Evolutionary conservation across 2,888 invertebrate species (phyloP), one percentile per base, ranked within the genome.

Genomic region (Leptinotarsa juncta): DNA sequence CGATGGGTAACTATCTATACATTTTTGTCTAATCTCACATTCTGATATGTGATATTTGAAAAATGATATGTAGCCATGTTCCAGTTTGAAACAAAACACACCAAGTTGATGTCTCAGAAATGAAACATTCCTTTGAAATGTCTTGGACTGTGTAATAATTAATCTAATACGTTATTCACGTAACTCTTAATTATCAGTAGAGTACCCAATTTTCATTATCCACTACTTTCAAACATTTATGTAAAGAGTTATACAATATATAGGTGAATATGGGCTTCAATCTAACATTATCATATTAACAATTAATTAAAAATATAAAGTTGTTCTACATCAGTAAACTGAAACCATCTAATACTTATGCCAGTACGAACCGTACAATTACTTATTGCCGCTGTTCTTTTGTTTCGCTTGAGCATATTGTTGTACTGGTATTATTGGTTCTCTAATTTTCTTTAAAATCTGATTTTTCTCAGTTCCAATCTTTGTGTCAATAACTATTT

Each of bases 181-280:
- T 62, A 62, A 62, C n/a, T 32, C 10, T 62, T 62, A 62, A 62
- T 62, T 62, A 62, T 32, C 32, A 5, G 14, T 62, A 98, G 97
- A 42, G 32, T 32, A 62, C 62, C 62, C 7, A 42, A n/a, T 62
- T 62, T 42, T n/a, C 62, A 62, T 32, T 42, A 67, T 32, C n/a
- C 50, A 60, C 48, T 72, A 68, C 69, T 75, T 69, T 69, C 69
- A 60, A 71, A 65, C 51, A 72, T 75, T 72, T 75, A 72, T 75
- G 72, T 75, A 75, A 75, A 72, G 75, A 66, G 42, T 75, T 75
- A 75, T 72, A 72, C 75, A 75, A 75, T 72, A 70, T 66, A 49
- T 71, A 69, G 72, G 67, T 71, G 67, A 76, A 74, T 77, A 77
- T 74, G 60, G n/a, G 42, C 32, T 32, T 62, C 62, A 42, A 42